These are phyloP conservation scores for Drosophila emarginata DNA, from an alignment of 2,888 invertebrate species.

Conservation along the genomic window DNA sequence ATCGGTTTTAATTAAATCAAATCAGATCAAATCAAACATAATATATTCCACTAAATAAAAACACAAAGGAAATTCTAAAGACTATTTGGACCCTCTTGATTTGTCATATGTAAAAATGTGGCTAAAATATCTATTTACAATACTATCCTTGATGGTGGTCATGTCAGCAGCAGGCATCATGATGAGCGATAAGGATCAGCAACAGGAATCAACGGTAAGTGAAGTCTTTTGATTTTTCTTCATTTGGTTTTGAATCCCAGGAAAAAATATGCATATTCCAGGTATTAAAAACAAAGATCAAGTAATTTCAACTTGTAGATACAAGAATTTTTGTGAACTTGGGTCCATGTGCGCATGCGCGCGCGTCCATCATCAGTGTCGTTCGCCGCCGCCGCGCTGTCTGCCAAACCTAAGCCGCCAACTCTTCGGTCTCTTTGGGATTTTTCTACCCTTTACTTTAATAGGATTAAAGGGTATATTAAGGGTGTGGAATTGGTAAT, in stretches of 20 bases:
- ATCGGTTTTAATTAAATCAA: constrained; percentile 19
- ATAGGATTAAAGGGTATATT: not conserved
- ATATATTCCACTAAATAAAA: no score
- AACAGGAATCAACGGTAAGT: constrained; percentile 29
- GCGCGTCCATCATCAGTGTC: not conserved
- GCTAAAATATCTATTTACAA: constrained; percentile 37
- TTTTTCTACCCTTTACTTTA: constrained; percentile 2
- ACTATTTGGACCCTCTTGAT: not conserved
- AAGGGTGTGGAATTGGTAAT: not conserved
- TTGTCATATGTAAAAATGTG: constrained; percentile 29
- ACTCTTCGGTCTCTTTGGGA: constrained; percentile 50
- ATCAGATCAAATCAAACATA: constrained; percentile 9
- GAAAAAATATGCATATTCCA: constrained; percentile 82
- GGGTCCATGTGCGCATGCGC: constrained; percentile 36
- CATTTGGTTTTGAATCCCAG: constrained; percentile 70
- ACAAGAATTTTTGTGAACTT: not conserved
- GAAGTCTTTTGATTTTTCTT: not conserved
- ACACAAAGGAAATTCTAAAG: constrained; percentile 18
- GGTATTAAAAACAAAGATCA: constrained; percentile 57
- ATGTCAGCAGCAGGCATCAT: constrained; percentile 24
- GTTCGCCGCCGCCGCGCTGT: constrained; percentile 64
- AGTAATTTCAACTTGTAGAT: not conserved
- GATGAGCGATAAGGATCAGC: constrained; percentile 25
- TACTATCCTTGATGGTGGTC: constrained; percentile 31
- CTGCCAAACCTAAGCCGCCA: constrained; percentile 52